Percentiles rank a stretch among this genome's conserved stretches.
Evolutionary conservation across 2,797 vertebrate genomes (phyloP).

Genomic region (Rhodeus uyekii): DNA sequence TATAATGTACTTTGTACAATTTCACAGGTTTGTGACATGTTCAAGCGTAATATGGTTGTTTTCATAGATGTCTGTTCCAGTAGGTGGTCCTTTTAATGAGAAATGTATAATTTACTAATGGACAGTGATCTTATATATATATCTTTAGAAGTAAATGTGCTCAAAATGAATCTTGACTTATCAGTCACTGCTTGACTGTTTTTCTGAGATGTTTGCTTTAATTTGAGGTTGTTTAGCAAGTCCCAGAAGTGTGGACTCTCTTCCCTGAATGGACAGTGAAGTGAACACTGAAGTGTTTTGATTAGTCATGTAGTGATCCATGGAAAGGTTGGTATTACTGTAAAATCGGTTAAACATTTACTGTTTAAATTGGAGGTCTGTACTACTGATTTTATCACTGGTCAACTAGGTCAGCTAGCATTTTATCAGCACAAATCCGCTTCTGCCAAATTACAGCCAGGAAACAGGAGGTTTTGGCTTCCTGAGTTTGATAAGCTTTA

Average conservation of each 20-base stretch:
- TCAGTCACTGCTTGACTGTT: not conserved
- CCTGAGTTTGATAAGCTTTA: not conserved
- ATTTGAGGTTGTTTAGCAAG: not conserved
- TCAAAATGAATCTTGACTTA: no score
- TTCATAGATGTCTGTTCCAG: not conserved
- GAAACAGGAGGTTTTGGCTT: not conserved
- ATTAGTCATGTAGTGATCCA: not conserved
- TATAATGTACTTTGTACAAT: not conserved
- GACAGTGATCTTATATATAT: not conserved
- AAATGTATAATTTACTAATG: not conserved
- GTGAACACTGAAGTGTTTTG: no score
- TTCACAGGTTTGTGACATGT: not conserved
- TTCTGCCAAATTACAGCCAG: not conserved
- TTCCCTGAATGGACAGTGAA: no score
- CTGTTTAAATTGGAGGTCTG: not conserved
- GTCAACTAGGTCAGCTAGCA: not conserved
- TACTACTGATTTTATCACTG: not conserved
- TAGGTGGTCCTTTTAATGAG: not conserved
- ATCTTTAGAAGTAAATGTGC: not conserved
- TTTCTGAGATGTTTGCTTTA: slow-evolving; percentile 1
- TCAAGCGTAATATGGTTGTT: not conserved
- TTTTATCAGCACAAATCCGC: not conserved
- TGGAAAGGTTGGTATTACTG: not conserved
- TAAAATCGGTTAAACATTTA: not conserved
- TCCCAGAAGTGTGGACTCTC: not conserved